These are phyloP conservation scores for Pelecanoides urinatrix DNA, from an alignment of 2,113 vertebrate genomes.

Conservation along the genomic window DNA sequence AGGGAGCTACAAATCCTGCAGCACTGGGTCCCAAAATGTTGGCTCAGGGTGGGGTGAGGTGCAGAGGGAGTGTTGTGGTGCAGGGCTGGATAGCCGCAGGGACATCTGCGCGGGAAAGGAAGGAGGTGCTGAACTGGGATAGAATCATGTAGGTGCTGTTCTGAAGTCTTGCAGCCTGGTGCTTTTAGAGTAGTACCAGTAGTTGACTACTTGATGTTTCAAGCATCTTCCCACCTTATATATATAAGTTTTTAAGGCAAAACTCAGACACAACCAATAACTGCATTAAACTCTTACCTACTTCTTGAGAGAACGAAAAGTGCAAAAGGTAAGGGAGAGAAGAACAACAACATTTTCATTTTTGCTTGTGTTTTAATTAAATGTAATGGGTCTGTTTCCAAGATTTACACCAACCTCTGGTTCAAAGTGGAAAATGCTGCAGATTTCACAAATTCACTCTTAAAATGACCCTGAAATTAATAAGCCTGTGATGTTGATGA, in stretches of 20 bases:
- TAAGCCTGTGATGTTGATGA: slow-evolving; percentile 1
- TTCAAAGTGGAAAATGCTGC: not conserved
- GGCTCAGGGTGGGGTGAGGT: not conserved
- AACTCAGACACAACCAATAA: not conserved
- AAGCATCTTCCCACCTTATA: not conserved
- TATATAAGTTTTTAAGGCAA: not conserved
- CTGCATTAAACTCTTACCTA: not conserved
- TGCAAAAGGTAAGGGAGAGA: not conserved
- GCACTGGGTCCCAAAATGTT: not conserved
- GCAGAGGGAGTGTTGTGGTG: not conserved
- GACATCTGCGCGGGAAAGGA: not conserved
- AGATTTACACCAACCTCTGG: not conserved
- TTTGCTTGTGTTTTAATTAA: not conserved
- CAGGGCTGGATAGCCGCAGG: not conserved
- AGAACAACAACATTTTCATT: not conserved
- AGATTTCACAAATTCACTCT: slow-evolving; percentile 1
- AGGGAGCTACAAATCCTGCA: not conserved
- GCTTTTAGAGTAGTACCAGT: not conserved
- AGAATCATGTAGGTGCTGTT: not conserved
- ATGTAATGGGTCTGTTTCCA: not conserved
- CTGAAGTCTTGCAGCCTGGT: not conserved
- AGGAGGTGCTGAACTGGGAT: not conserved
- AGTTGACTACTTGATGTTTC: not conserved
- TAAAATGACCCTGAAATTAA: slow-evolving; percentile 35
- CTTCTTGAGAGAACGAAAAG: not conserved